Evolutionary conservation across 2,888 invertebrate species (phyloP).

Genomic region (Stenodema calcarata): DNA sequence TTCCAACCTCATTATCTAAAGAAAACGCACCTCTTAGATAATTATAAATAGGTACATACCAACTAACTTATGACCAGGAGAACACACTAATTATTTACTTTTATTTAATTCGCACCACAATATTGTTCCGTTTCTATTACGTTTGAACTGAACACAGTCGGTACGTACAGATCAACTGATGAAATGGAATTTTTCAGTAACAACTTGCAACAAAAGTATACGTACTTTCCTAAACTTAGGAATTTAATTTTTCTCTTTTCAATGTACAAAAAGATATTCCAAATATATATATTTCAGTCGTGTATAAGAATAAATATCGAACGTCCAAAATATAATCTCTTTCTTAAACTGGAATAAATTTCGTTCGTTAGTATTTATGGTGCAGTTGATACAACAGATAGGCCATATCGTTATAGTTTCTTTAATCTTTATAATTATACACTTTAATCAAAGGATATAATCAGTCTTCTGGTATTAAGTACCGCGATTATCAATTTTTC

Average conservation of each 20-base stretch:
- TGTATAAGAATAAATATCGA: constrained; percentile 21
- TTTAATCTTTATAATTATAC: background rate
- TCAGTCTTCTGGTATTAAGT: constrained; percentile 40
- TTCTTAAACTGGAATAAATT: background rate
- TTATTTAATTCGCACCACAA: background rate
- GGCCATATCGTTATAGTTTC: background rate
- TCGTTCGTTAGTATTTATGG: background rate
- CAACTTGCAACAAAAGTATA: background rate
- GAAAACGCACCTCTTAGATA: background rate
- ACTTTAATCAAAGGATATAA: constrained; percentile 25
- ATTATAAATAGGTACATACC: background rate
- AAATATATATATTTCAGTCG: constrained; percentile 19
- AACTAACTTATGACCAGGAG: background rate
- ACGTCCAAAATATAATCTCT: constrained; percentile 7
- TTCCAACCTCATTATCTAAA: background rate
- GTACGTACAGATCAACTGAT: background rate
- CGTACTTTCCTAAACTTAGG: background rate
- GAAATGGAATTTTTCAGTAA: background rate
- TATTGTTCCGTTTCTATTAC: background rate
- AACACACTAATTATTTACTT: background rate
- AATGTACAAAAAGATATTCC: background rate
- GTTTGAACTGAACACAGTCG: background rate
- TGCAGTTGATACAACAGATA: background rate
- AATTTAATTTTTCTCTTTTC: background rate
- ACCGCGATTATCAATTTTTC: constrained; percentile 7